These are phyloP conservation scores for Elegia similella DNA, from an alignment of 2,888 invertebrate genomes.

Conservation along the genomic window DNA sequence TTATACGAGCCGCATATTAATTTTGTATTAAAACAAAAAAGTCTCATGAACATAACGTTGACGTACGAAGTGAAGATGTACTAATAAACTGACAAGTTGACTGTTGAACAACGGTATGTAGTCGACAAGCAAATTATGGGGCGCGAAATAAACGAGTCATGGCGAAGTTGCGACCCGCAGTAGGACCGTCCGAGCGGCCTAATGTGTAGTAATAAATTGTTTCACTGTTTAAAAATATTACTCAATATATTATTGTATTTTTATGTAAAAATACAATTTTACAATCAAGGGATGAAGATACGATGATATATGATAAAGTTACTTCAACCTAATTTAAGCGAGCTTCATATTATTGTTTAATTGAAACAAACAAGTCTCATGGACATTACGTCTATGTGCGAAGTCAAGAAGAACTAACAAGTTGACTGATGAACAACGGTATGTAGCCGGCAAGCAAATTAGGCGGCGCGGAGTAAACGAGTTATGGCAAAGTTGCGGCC, in stretches of 20 bases:
- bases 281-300: too few relatives aligned
- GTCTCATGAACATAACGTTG: neutral
- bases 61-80: neutral
- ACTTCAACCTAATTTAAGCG: too few relatives aligned
- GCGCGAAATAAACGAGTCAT: conserved; percentile 6
- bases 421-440: conserved; percentile 10
- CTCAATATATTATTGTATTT: too few relatives aligned
- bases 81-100: conserved; percentile 4
- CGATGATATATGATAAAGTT: too few relatives aligned
- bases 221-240: neutral
- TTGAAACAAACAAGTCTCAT: too few relatives aligned
- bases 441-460: conserved; percentile 12
- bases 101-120: conserved; percentile 4
- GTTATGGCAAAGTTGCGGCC: neutral
- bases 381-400: too few relatives aligned
- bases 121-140: conserved; percentile 11
- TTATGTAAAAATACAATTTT: too few relatives aligned
- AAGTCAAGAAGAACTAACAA: too few relatives aligned
- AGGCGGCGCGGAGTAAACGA: conserved; percentile 5
- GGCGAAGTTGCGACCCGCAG: conserved; percentile 4
- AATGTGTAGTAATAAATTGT: too few relatives aligned
- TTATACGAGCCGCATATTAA: too few relatives aligned
- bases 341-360: neutral
- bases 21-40: neutral
- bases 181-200: neutral